Base-by-base conservation (phyloP, 2,113 vertebrate genomes). In the Caloenas nicobarica region DNA sequence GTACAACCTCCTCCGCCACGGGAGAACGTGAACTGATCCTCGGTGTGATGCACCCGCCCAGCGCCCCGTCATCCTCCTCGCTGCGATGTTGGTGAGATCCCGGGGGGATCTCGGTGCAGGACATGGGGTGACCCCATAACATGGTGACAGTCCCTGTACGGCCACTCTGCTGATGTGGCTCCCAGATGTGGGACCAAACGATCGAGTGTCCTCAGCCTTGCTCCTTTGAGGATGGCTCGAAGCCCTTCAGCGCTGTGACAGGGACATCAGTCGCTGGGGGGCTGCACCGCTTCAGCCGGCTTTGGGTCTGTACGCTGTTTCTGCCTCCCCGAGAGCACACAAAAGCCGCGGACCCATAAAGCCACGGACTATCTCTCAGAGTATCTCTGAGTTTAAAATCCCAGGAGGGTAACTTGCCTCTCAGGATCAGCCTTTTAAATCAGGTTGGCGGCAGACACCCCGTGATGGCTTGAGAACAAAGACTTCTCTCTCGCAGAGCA, bases 381-480 rank as follows among this genome's bases (percentile, higher is more conserved):
- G 71, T 31, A 88, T 64, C 64, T 92, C 57, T 8, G 2, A 5
- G 56, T 14, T 15, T 62, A 81, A 23, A 85, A 70, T 58, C 89
- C 72, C 19, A 1, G 91, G 36, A 90, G 79, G 77, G 38, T 62
- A 58, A 25, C 88, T 71, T 50, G 69, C 88, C 84, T 85, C 87
- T 94, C 0, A 0, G 51, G 70, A 95, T 96, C 90, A 93, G 91
- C 73, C 81, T 94, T 94, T 96, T 73, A 94, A 94, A 97, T 97
- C 84, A 96, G 86, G 36, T 11, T 95, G 94, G 95, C 72, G 62
- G 90, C 95, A 97, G 90, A 89, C 94, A 85, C 66, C 69, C 92
- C 86, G 50, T 36, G 91, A 96, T 93, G 93, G 86, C 80, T 89
- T 0, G 4, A 90, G 96, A 97, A 97, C 95, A 97, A 96, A 96